Evolutionary conservation across 2,797 vertebrate genomes (phyloP), one percentile per base, ranked within the genome.

Genomic region (Xerus rutilus): DNA sequence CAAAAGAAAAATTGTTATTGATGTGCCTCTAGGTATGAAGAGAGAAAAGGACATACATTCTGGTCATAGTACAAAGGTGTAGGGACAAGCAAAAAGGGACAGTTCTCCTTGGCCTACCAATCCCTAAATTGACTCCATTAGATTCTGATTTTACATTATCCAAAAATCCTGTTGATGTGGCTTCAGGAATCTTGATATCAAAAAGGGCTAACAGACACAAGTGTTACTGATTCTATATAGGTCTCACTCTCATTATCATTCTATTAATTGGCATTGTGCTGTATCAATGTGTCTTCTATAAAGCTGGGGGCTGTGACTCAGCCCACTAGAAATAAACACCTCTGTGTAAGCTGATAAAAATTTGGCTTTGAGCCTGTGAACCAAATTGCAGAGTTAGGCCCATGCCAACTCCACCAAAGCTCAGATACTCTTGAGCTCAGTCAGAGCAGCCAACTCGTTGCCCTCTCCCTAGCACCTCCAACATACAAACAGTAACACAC

Each of bases 41-140:
- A 96, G 49, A 93, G n/a, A 82, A 91, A 91, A 89, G 17, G 70
- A 86, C 69, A 90, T 30, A 82, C 3, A 25, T 54, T 78, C n/a
- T 54, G 59, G 30, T 79, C 64, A 86, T 32, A 83, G 39, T 92
- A 92, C 18, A 81, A 79, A 92, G 28, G 52, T 73, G 2, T 70
- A 85, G 12, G 4, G n/a, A 79, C 13, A 92, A 59, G 39, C n/a
- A 49, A 89, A 72, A 85, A 62, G 5, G 17, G 3, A 77, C 84
- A 78, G 30, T 57, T 94, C 32, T 88, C 39, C 18, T 23, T 30
- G 28, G 47, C 35, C 47, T 92, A 73, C 28, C 47, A 92, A 47
- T 52, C 59, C 52, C 45, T 86, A 70, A 35, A 43, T 9, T 59
- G 47, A 54, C 30, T 79, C 47, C 57, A 30, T 59, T 67, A 85